Evolutionary conservation across 2,888 invertebrate genomes (phyloP), one percentile per base, ranked within the genome.

Genomic region (Eubasilissa splendida): DNA sequence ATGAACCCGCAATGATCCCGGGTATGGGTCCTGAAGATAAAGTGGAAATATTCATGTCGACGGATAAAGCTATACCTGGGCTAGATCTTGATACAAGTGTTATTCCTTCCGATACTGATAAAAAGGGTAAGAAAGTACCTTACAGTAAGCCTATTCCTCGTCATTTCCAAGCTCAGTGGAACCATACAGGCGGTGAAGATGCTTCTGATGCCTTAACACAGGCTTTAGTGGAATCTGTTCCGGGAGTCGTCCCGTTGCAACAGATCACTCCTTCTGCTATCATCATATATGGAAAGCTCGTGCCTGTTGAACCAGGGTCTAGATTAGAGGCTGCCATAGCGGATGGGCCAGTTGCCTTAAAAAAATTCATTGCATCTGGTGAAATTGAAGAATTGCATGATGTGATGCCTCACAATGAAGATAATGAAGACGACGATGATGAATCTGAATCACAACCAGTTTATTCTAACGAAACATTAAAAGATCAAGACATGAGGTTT

Each of bases 11-110:
- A 2, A 90, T 94, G 42, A 96, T 98, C 86, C 98, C 98, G 83
- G 99, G 99, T 76, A 98, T 99, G 98, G 99, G 99, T n/a, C 96
- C 98, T 42, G 98, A 99, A 88, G 97, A 98, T 86, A 96, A 96
- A 87, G 95, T 97, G 0, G 95, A 96, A 86, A 92, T 93, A 86
- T 93, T 93, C 75, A 91, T 93, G 78, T 90, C 92, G 83, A 87
- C 88, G 80, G 90, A 90, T 82, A 93, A 93, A 85, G 92, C 92
- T 56, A 97, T 97, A 88, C 97, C 97, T 73, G 97, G 97, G 63
- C 89, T 97, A 79, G 97, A 97, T 88, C 92, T 97, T 85, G 96
- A 96, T 86, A 91, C 92, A 10, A 91, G 91, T 84, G 89, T 91
- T 81, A 86, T 90, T 81, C 92, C 91, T 58, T 93, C 95, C 86